Conservation (phyloP, 2,888 invertebrate species). For the Callinectes sapidus region DNA sequence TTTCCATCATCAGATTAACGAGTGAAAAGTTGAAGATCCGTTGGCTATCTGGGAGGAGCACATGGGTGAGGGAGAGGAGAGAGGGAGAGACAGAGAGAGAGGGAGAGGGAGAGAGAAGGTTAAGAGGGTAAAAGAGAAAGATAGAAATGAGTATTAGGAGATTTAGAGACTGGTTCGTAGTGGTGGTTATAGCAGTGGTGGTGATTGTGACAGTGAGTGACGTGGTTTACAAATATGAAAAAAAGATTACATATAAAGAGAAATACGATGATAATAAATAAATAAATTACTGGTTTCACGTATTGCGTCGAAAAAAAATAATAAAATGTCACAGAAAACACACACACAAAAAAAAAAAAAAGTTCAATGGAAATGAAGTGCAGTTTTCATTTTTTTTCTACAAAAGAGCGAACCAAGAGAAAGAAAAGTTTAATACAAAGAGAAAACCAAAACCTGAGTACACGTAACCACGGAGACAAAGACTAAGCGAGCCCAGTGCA, state of each 20-base stretch:
- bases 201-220: neutral
- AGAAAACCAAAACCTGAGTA: neutral
- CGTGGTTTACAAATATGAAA: too few species aligned
- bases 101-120: neutral
- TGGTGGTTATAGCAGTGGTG: neutral
- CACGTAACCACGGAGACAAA: neutral
- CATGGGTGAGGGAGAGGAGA: neutral
- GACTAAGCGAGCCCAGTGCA: neutral
- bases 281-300: too few species aligned
- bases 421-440: neutral
- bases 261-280: too few species aligned
- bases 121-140: neutral
- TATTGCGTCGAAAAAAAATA: too few species aligned
- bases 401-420: neutral
- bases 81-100: neutral
- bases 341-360: too few species aligned
- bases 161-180: too few species aligned
- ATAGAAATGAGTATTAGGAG: neutral
- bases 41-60: slow-evolving; percentile 4
- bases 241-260: too few species aligned
- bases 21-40: slow-evolving; percentile 32
- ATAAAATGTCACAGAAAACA: too few species aligned
- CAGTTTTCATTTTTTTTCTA: neutral
- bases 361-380: neutral
- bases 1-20: slow-evolving; percentile 35